Evolutionary conservation across 2,888 invertebrate genomes (phyloP), one percentile per base, ranked within the genome.

Genomic region (Adelognathus sp.): DNA sequence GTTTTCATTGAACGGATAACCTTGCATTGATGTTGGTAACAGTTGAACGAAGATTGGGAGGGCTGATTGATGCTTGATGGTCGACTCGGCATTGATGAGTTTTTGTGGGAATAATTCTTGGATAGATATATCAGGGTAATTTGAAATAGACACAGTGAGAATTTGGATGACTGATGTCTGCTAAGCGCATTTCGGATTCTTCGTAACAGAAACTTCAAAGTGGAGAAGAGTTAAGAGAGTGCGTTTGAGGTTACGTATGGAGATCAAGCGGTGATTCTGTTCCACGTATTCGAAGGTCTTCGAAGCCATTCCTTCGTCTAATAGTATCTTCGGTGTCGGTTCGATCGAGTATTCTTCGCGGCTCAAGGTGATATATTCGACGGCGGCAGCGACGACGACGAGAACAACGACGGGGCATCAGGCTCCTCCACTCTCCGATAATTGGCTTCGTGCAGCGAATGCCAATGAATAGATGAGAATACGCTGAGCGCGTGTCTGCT

Each of bases 361-460:
- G 31, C 76, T 52, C 82, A 84, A 84, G 84, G 83, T 80, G 67
- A 79, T 41, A 41, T n/a, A 50, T 50, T 46, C 75, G 56, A 50
- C 58, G 66, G 72, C 72, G 73, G 7, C 78, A 75, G 63, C 72
- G 70, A 82, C 63, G 77, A 63, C 61, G 56, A 44, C 31, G 71
- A 41, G 33, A 33, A 52, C 29, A 63, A 52, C 50, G 46, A 67
- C 58, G 46, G 9, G 16, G 16, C 39, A 44, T 21, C 56, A 27
- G 46, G 44, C 76, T 76, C 46, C 56, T 29, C 58, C 54, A 50
- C 58, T 56, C n/a, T n/a, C 14, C 41, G 46, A 83, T 85, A 85
- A 85, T 85, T 84, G 84, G 81, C 81, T 82, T 21, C 77, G 81
- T 70, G 79, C 81, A 44, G 11, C 66, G 81, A 82, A 80, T 82